Evolutionary conservation across 2,113 vertebrate genomes (phyloP).

Genomic region (Tretioscincus oriximinensis): DNA sequence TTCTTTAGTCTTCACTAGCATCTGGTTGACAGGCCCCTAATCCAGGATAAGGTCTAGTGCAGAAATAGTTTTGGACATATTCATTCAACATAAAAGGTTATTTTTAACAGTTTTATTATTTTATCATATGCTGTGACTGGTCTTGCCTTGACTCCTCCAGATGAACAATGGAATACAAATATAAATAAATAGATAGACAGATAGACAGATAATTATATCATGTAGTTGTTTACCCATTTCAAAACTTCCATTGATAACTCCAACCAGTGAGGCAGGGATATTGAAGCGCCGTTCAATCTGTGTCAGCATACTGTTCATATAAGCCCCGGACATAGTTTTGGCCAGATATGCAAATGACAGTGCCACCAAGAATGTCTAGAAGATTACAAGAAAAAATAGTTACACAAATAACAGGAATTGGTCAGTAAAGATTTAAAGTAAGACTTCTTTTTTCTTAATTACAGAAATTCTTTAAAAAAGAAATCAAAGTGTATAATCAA

Average conservation of each 20-base stretch:
- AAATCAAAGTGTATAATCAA: background rate
- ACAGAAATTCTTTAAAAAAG: background rate
- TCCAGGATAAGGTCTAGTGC: no score
- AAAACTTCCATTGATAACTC: conserved; percentile 81
- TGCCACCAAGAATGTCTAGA: conserved; percentile 76
- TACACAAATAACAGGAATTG: background rate
- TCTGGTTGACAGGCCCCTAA: no score
- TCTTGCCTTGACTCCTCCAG: no score
- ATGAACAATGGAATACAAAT: no score
- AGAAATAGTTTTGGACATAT: no score
- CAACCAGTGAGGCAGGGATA: conserved; percentile 75
- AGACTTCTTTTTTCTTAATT: background rate
- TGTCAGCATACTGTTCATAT: conserved; percentile 80
- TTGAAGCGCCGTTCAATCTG: conserved; percentile 82
- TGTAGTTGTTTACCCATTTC: conserved; percentile 76
- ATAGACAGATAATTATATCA: background rate
- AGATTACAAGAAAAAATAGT: conserved; percentile 27
- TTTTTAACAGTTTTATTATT: no score
- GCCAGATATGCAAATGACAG: conserved; percentile 73
- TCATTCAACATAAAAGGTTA: no score
- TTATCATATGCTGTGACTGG: no score
- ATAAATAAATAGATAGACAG: no score
- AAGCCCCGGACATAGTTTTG: conserved; percentile 76
- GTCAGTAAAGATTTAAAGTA: background rate
- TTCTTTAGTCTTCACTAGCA: no score